Conservation (phyloP, 1,140 invertebrate genomes). For the Proctacanthus coquilletti region DNA sequence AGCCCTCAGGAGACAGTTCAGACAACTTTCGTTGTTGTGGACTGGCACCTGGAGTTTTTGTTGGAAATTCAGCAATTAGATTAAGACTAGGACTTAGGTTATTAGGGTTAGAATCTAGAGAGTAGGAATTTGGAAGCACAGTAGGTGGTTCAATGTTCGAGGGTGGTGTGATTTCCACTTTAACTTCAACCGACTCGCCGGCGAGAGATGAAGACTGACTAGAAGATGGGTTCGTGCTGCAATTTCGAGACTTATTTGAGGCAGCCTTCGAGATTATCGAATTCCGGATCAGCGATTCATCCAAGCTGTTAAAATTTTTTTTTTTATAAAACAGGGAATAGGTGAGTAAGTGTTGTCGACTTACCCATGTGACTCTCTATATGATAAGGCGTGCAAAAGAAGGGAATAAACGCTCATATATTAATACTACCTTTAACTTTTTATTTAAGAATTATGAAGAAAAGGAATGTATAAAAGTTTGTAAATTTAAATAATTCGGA, state of each 20-base stretch:
- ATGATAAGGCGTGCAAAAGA: constrained; percentile 1
- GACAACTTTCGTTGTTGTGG: constrained; percentile 24
- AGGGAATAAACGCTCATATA: too few relatives aligned
- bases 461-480: constrained; percentile 1
- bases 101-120: constrained; percentile 26
- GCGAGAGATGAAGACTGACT: constrained; percentile 28
- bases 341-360: constrained; percentile 5
- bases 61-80: constrained; percentile 16
- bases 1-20: constrained; percentile 18
- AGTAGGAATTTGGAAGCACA: constrained; percentile 22
- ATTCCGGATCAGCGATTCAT: constrained; percentile 34
- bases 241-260: constrained; percentile 21
- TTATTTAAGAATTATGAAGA: not conserved
- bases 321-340: not conserved
- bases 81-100: constrained; percentile 23
- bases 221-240: constrained; percentile 26
- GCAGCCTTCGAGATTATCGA: constrained; percentile 23
- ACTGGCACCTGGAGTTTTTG: constrained; percentile 16
- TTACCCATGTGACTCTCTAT: constrained; percentile 29
- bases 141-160: constrained; percentile 18
- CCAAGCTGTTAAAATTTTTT: constrained; percentile 33
- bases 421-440: too few relatives aligned
- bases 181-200: constrained; percentile 27
- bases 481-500: too few relatives aligned
- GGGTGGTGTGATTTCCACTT: constrained; percentile 28